Base-by-base conservation (phyloP, 2,113 vertebrate species). In the Paedocypris sp. region DNA sequence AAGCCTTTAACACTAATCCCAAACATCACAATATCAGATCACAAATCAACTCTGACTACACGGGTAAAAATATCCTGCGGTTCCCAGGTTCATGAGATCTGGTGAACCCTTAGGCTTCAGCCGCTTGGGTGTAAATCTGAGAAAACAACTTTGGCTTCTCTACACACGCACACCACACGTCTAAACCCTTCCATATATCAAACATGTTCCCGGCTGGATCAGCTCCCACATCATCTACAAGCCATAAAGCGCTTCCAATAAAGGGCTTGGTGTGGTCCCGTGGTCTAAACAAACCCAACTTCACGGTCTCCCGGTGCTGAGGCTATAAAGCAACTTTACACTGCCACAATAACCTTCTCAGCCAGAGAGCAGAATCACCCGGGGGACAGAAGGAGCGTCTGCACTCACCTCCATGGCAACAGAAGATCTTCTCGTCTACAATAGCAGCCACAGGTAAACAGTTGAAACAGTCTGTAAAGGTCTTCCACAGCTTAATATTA, bases 401-500 rank as follows among this genome's bases (percentile, higher is more conserved):
- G 41, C 12, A 5, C 45, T 43, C 49, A 87, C 85, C 85, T 77
- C 85, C 85, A 35, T 87, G 85, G 75, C 85, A 87, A 75, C 85
- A 87, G 80, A 87, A 87, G 74, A 87, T 87, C 68, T 87, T 87
- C 80, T 87, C 85, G 12, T 87, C 85, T 68, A 86, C 85, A 6
- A 87, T 87, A 72, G 85, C 85, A 19, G 85, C 84, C 73, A 87
- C 85, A 12, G 85, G 85, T 80, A 86, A 83, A 78, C 85, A 87
- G 73, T 87, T 87, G 69, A 87, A 87, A 72, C 85, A 87, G 76
- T 87, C 85, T 61, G 85, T 87, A 75, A 87, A 87, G 32, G 85
- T 87, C 77, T 87, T 87, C 85, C 85, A 87, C 70, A 87, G 76
- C 63, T 87, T 87, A 16, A 87, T 87, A 71, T 87, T 87, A 76